These are phyloP conservation scores for Microcebus ravelobensis DNA, from an alignment of 2,113 vertebrate species.

Conservation along the genomic window DNA sequence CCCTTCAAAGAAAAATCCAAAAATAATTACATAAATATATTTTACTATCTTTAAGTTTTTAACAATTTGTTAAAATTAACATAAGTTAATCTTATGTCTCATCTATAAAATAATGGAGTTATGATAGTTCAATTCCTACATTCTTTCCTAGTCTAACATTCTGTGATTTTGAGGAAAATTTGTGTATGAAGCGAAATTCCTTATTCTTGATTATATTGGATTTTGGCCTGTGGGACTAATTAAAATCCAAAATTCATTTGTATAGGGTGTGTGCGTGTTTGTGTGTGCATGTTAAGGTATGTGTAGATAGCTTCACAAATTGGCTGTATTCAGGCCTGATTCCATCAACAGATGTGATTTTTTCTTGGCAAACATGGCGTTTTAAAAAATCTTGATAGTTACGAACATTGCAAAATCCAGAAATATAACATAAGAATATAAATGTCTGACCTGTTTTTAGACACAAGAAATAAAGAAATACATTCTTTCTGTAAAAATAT, in stretches of 20 bases:
- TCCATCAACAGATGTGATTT: neutral
- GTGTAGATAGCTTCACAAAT: neutral
- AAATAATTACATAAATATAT: neutral
- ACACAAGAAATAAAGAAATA: neutral
- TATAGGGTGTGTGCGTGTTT: neutral
- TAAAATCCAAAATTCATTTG: neutral
- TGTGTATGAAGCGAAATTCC: neutral
- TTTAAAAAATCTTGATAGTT: neutral
- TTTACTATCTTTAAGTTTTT: neutral
- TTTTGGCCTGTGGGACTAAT: neutral
- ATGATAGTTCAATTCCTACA: neutral
- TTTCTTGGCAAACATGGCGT: neutral
- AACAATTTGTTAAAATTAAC: constrained; percentile 25
- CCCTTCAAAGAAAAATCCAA: neutral
- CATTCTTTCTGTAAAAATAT: neutral
- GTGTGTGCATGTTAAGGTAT: neutral
- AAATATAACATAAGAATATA: neutral
- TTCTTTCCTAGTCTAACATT: constrained; percentile 1
- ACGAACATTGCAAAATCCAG: neutral
- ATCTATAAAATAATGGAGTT: neutral
- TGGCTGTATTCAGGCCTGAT: neutral
- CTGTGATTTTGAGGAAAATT: neutral
- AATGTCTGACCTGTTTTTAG: neutral
- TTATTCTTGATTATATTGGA: neutral
- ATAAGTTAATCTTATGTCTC: neutral